A percentile compares a stretch with the other conserved stretches of the same genome.
Conservation (phyloP, 2,797 vertebrate genomes). For the Tenualosa ilisha region DNA sequence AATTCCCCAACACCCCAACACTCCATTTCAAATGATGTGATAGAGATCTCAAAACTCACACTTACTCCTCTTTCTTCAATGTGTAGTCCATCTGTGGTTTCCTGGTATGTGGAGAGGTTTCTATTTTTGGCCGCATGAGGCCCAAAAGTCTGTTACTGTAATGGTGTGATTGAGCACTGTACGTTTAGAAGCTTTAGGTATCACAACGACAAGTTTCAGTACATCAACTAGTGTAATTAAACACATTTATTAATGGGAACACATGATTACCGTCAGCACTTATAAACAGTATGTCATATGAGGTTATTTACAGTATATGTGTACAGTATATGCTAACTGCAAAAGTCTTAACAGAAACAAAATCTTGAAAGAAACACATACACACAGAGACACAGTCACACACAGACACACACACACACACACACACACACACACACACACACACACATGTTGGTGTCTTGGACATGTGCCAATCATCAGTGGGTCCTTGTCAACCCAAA, state of each 20-base stretch:
- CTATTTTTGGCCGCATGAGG: not conserved
- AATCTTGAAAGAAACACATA: not conserved
- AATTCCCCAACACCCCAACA: too few relatives aligned
- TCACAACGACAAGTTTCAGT: not conserved
- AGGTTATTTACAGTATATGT: not conserved
- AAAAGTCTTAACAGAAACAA: not conserved
- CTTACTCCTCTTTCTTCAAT: too few relatives aligned
- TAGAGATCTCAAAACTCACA: not conserved
- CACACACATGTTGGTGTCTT: not conserved
- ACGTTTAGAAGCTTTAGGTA: not conserved
- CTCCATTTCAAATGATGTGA: not conserved
- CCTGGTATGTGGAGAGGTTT: too few relatives aligned
- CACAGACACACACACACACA: too few relatives aligned
- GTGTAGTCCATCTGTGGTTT: not conserved
- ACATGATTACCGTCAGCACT: too few relatives aligned
- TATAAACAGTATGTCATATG: not conserved
- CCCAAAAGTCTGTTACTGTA: not conserved
- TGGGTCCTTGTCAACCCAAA: constrained; percentile 47
- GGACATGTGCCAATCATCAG: not conserved
- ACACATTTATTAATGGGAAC: too few relatives aligned
- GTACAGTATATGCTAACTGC: not conserved
- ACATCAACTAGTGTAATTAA: not conserved
- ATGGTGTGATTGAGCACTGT: not conserved
- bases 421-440: not conserved
- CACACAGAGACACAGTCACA: not conserved